phyloP scores from a whole-genome alignment of 2,888 invertebrate genomes.

The Fragum sueziense region DNA sequence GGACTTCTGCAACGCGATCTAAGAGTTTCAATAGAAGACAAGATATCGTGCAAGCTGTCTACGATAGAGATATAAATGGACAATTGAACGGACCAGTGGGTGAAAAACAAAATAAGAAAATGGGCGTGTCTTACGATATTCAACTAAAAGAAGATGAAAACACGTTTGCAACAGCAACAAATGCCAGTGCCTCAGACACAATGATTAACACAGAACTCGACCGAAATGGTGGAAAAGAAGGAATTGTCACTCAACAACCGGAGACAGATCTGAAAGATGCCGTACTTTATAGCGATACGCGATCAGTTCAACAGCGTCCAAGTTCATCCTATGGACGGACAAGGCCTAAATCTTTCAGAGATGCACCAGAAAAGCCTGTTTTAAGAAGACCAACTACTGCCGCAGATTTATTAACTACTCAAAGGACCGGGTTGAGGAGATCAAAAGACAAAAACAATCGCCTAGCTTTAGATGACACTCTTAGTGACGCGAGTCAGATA shows the following conservation, averaged over 20 bases:
- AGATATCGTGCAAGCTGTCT: not conserved
- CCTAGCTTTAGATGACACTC: not conserved
- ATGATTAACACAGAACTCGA: too few species aligned
- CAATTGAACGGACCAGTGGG: not conserved
- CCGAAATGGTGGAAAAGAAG: not conserved
- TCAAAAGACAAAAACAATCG: not conserved
- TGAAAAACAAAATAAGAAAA: not conserved
- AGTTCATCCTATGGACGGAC: conserved; percentile 3
- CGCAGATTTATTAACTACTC: not conserved
- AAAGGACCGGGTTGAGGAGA: not conserved
- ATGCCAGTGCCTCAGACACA: too few species aligned
- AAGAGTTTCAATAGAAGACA: conserved; percentile 1
- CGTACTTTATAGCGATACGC: not conserved
- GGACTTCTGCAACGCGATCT: not conserved
- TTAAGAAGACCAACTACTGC: not conserved
- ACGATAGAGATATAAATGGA: not conserved
- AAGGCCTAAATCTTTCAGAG: not conserved
- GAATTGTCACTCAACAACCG: not conserved
- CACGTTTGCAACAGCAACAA: too few species aligned
- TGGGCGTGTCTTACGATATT: not conserved
- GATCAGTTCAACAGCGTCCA: not conserved
- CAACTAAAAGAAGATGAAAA: too few species aligned
- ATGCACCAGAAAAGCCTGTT: not conserved
- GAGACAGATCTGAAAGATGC: not conserved
- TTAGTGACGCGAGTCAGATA: not conserved